Evolutionary conservation across 2,888 invertebrate genomes (phyloP).

Genomic region (Erebia palarica): DNA sequence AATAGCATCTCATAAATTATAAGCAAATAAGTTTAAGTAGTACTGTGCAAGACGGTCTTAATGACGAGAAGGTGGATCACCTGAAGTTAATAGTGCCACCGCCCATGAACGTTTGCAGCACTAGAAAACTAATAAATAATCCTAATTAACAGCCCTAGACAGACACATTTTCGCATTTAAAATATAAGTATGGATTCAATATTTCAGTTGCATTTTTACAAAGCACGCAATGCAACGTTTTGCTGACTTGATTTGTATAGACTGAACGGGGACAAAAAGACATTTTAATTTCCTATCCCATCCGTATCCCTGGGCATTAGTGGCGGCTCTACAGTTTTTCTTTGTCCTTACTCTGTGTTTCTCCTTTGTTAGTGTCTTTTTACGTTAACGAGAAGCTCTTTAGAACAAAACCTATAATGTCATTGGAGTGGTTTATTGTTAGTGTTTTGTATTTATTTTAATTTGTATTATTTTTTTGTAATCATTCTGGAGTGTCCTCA

Average conservation of each 20-base stretch:
- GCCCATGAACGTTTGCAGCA: too few relatives aligned
- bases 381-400: slow-evolving; percentile 18
- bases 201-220: slow-evolving; percentile 51
- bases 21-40: too few relatives aligned
- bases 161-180: too few relatives aligned
- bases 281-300: slow-evolving; percentile 67
- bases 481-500: background rate
- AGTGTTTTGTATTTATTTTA: background rate
- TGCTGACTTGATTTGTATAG: slow-evolving; percentile 62
- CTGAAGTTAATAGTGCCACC: too few relatives aligned
- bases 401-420: slow-evolving; percentile 13
- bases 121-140: too few relatives aligned
- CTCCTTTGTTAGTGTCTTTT: slow-evolving; percentile 23
- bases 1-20: too few relatives aligned
- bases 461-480: too few relatives aligned
- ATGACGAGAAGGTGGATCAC: too few relatives aligned
- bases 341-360: slow-evolving; percentile 23
- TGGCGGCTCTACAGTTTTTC: slow-evolving; percentile 18
- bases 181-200: slow-evolving; percentile 49
- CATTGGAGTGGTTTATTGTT: slow-evolving; percentile 10
- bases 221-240: slow-evolving; percentile 49
- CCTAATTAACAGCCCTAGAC: too few relatives aligned
- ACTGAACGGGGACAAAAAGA: slow-evolving; percentile 59
- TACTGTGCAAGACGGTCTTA: too few relatives aligned
- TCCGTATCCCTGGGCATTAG: slow-evolving; percentile 33